Evolutionary conservation across 2,888 invertebrate genomes (phyloP), one percentile per base, ranked within the genome.

Genomic region (Lypha dubia): DNA sequence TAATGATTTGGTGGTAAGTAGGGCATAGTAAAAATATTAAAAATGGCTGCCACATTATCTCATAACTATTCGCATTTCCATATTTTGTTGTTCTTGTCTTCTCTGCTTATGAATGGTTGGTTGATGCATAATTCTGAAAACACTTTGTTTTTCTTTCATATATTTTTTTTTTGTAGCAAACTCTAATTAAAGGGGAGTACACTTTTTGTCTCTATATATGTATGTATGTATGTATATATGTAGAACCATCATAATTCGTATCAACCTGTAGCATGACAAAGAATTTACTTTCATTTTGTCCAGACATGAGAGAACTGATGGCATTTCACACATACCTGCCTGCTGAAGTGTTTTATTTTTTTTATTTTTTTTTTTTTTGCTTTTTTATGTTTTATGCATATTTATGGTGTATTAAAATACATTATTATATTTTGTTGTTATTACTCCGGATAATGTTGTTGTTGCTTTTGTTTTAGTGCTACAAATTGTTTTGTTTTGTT

Each of bases 181-280:
- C 73, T 81, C 81, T 84, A 84, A 81, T 84, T 84, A 84, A 84
- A 84, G 84, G 81, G 84, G 84, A 74, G 84, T 79, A 60, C 53
- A 65, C 79, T 71, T 70, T 8, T 62, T 63, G 74, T 53, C 5
- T 28, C 5, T 28, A 9, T 56, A 49, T 15, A 4, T 49, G 76
- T 17, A 17, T 44, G 46, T 13, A n/a, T n/a, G n/a, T n/a, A n/a
- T n/a, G n/a, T n/a, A n/a, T n/a, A n/a, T n/a, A n/a, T 49, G 35
- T 58, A 58, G 24, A 70, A 51, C 77, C 77, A 70, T 70, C 68
- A 70, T 70, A 68, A 77, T 77, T 68, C 20, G 24, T 70, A 77
- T 41, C 68, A 70, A 70, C 68, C 77, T 77, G 77, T 67, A 79
- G 63, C 79, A 73, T 67, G 73, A 65, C 63, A 79, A 71, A 73